Evolutionary conservation across 1,140 invertebrate genomes (phyloP), one percentile per base, ranked within the genome.

Genomic region (Trichogramma pretiosum): DNA sequence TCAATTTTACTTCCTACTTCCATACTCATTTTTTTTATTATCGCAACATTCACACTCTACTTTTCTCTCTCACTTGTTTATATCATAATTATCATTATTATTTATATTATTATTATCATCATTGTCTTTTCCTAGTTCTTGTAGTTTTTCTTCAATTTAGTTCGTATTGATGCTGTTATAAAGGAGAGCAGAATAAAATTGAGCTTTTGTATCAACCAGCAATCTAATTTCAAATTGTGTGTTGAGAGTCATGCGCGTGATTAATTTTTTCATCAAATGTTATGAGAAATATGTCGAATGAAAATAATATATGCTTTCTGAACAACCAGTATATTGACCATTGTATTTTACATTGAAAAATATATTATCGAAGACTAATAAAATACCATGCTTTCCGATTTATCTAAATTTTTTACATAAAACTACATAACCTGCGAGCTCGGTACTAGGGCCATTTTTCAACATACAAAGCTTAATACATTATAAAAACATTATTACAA

Each of bases 171-270:
- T 43, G 28, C 17, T 43, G 28, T 3, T 18, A 22, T 33, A 24
- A 28, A 28, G 5, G 5, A 28, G 5, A 28, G 11, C 24, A 28
- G 5, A 7, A 11, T 11, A 28, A 11, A 5, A 28, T 11, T 5
- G 5, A 28, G 5, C 24, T 5, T 28, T 28, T 43, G 47, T 32
- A 48, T 40, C 39, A 23, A 26, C 33, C 28, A 48, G 32, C 47
- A 19, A 48, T 38, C 18, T 34, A 43, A 30, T 48, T 30, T 30
- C 42, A 42, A 41, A 42, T 48, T 30, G 28, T 48, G 30, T 38
- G 33, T 18, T 13, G 35, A 11, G 22, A 23, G 33, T 43, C 22
- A 43, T 22, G 22, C 9, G 17, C 11, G n/a, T n/a, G n/a, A n/a
- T n/a, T n/a, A n/a, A n/a, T n/a, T n/a, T n/a, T n/a, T n/a, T n/a